Base-by-base conservation (phyloP, 2,113 vertebrate species). In the Synodontis membranacea region DNA sequence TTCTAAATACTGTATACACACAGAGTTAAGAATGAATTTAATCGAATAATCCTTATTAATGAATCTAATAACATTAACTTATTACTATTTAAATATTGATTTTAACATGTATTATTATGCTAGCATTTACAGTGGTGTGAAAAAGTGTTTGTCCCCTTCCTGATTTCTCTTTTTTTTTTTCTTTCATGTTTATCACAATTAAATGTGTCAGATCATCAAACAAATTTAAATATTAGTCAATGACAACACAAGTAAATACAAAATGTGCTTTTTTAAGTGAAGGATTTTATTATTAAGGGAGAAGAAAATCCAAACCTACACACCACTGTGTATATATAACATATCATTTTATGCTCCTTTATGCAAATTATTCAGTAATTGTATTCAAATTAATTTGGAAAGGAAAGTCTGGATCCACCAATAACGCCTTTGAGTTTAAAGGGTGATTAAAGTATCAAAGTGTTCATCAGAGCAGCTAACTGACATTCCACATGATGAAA, bases 391-490 rank as follows among this genome's bases (percentile, higher is more conserved):
- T 74, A 4, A 28, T 23, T 44, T 28, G 9, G 1, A 44, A 23
- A 23, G 8, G 8, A 31, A 48, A 48, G 28, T 48, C 44, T 76
- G 46, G 15, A 50, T 0, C 14, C 14, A n/a, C 28, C 15, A 76
- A 50, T 50, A 25, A n/a, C 74, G 14, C 21, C 1, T 14, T 6
- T 39, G 7, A 75, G 4, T 46, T 74, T 25, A 74, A 46, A 46
- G 25, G 44, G 44, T n/a, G 28, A 75, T 75, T 75, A n/a, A 75
- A 48, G 4, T 75, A n/a, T 46, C 23, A 46, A n/a, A n/a, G 42
- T 75, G 42, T 75, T 75, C 48, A 76, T 68, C 37, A 80, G 4
- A 83, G 84, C 80, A 83, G 58, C 81, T 86, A 75, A 84, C 72
- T 79, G 9, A 74, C 50, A 83, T 60, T 70, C 52, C 31, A n/a